Evolutionary conservation across 2,113 vertebrate genomes (phyloP).

Genomic region (Emydocephalus ijimae): DNA sequence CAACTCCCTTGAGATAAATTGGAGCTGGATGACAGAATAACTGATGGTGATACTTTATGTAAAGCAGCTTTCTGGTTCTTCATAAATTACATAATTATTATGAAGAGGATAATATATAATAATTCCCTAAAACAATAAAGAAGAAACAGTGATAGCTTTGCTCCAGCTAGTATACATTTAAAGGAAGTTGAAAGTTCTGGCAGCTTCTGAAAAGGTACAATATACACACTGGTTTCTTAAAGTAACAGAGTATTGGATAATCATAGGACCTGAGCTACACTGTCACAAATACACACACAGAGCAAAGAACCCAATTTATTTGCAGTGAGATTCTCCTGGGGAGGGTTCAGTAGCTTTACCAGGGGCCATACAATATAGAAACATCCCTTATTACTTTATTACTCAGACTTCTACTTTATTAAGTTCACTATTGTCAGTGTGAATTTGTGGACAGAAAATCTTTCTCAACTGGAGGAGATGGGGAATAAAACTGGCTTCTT

Average conservation of each 20-base stretch:
- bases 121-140: background rate
- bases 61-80: background rate
- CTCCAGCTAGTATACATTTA: background rate
- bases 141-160: background rate
- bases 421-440: background rate
- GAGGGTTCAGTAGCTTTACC: no score
- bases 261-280: background rate
- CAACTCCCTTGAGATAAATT: conserved; percentile 6
- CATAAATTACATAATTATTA: conserved; percentile 7
- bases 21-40: background rate
- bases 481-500: background rate
- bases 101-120: background rate
- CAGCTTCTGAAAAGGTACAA: background rate
- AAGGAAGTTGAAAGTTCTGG: background rate
- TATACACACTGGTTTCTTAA: background rate
- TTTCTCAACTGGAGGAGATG: background rate
- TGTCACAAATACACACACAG: background rate
- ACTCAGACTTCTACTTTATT: background rate
- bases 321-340: background rate
- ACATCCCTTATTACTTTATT: no score
- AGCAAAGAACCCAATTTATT: background rate
- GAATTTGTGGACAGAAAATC: background rate
- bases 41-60: background rate
- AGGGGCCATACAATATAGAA: background rate
- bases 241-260: background rate